phyloP scores from a whole-genome alignment of 2,113 vertebrate genomes.

The Microcebus lehilahytsara region DNA sequence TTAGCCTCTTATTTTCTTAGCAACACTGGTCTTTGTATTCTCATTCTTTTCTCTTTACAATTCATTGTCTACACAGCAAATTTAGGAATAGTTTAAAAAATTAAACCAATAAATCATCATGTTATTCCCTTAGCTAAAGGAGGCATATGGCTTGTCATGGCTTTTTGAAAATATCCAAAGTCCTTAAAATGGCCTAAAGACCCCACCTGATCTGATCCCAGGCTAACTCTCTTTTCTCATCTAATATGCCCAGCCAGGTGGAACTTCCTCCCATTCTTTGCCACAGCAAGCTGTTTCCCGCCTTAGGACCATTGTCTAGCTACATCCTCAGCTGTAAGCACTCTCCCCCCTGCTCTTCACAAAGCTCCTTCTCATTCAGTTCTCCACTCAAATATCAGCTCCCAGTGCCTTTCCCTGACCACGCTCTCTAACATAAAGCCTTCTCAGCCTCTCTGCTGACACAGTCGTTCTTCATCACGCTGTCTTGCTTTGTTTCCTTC shows the following conservation, averaged over 20 bases:
- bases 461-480: neutral
- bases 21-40: neutral
- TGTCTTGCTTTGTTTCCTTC: neutral
- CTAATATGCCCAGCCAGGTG: neutral
- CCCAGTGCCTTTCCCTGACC: no score
- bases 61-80: neutral
- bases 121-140: neutral
- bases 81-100: neutral
- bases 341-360: accelerated
- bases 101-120: neutral
- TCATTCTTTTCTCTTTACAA: neutral
- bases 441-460: neutral
- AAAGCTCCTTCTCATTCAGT: neutral
- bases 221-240: neutral
- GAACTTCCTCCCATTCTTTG: neutral
- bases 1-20: neutral
- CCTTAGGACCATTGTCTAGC: neutral
- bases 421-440: neutral
- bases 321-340: neutral
- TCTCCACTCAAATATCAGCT: neutral
- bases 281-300: neutral
- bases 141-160: neutral
- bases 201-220: neutral
- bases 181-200: neutral
- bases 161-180: neutral